Percentiles rank a stretch among this genome's conserved stretches.
phyloP scores from a whole-genome alignment of 2,113 vertebrate genomes.

The Pygathrix nemaeus region DNA sequence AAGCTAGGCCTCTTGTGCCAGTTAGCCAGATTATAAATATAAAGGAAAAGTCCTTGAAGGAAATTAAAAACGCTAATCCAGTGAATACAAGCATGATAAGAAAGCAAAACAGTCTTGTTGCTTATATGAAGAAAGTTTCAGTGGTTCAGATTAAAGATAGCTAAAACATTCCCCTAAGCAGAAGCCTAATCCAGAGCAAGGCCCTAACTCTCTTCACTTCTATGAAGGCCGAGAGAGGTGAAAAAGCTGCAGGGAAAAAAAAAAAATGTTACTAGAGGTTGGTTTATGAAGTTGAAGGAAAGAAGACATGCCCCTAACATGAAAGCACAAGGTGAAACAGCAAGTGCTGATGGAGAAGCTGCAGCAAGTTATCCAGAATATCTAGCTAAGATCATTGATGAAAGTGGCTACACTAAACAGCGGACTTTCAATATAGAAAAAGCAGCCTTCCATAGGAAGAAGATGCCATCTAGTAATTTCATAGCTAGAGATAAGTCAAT shows the following conservation, averaged over 20 bases:
- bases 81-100: background rate
- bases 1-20: background rate
- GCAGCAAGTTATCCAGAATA: background rate
- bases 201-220: background rate
- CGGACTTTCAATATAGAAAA: background rate
- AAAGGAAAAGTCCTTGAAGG: background rate
- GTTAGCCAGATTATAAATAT: background rate
- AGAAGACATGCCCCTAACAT: background rate
- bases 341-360: background rate
- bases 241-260: background rate
- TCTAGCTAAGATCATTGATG: background rate
- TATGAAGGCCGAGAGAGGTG: background rate
- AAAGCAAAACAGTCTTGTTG: background rate
- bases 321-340: background rate
- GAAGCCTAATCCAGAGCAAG: background rate
- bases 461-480: background rate
- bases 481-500: background rate
- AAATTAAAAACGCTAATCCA: background rate
- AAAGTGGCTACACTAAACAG: background rate
- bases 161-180: background rate
- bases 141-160: background rate
- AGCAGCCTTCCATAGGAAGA: background rate
- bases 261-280: background rate
- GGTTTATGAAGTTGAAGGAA: background rate
- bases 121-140: background rate